Conservation (phyloP, 1,140 invertebrate genomes). For the Daktulosphaira vitifoliae region DNA sequence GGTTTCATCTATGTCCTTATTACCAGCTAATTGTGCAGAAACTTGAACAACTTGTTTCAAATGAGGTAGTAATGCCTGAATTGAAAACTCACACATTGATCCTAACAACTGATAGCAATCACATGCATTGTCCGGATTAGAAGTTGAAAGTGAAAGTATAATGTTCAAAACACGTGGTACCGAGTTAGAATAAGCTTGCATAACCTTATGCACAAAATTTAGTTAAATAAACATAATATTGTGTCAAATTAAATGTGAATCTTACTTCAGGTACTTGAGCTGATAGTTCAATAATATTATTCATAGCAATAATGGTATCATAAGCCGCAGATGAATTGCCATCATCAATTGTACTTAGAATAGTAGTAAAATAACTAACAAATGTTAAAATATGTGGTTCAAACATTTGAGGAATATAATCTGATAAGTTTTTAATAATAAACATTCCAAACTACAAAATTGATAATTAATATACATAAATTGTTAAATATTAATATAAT, state of each 20-base stretch:
- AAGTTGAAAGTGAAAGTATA: conserved; percentile 16
- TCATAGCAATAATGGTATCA: conserved; percentile 17
- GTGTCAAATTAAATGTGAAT: no score
- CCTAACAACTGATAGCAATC: conserved; percentile 15
- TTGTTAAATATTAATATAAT: neutral
- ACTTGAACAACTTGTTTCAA: conserved; percentile 24
- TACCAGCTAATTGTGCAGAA: conserved; percentile 19
- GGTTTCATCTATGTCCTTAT: conserved; percentile 7
- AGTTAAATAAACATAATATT: neutral
- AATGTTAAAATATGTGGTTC: conserved; percentile 8
- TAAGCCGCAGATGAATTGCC: neutral
- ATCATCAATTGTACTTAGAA: neutral
- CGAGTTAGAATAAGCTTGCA: conserved; percentile 14
- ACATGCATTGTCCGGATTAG: conserved; percentile 3
- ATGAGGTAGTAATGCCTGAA: conserved; percentile 21
- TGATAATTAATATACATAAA: neutral
- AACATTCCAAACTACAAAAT: conserved; percentile 14
- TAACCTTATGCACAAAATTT: neutral
- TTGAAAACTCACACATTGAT: conserved; percentile 18
- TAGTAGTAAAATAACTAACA: conserved; percentile 7
- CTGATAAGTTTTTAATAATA: conserved; percentile 7
- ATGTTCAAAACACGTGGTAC: conserved; percentile 4
- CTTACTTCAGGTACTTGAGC: conserved; percentile 3
- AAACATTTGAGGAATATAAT: conserved; percentile 20
- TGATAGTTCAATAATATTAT: conserved; percentile 17